Conservation (phyloP, 2,113 vertebrate species). For the Campylomormyrus numenius region DNA sequence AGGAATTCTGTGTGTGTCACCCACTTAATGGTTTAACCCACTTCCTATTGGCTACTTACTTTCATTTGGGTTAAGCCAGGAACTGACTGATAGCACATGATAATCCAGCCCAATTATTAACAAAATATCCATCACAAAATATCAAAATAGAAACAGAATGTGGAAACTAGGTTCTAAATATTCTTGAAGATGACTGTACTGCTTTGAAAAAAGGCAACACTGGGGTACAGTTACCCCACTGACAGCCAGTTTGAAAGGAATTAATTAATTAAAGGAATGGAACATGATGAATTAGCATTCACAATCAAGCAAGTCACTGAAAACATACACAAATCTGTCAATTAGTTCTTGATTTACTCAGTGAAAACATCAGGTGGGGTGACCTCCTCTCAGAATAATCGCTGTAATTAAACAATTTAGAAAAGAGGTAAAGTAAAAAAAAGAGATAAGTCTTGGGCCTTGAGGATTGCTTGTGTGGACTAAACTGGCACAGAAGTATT, state of each 20-base stretch:
- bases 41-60: neutral
- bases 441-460: neutral
- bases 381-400: neutral
- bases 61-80: neutral
- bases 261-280: neutral
- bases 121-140: neutral
- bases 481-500: neutral
- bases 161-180: neutral
- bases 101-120: neutral
- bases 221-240: neutral
- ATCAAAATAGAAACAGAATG: neutral
- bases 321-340: neutral
- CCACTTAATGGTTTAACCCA: neutral
- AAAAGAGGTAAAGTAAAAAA: neutral
- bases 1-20: neutral
- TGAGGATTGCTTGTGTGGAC: neutral
- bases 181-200: neutral
- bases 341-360: slow-evolving; percentile 1
- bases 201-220: neutral
- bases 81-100: neutral
- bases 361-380: neutral
- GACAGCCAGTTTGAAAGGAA: neutral
- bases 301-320: neutral
- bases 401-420: neutral
- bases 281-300: neutral